Evolutionary conservation across 2,888 invertebrate species (phyloP).

Genomic region (Pseudococcus jackbeardsleyi): DNA sequence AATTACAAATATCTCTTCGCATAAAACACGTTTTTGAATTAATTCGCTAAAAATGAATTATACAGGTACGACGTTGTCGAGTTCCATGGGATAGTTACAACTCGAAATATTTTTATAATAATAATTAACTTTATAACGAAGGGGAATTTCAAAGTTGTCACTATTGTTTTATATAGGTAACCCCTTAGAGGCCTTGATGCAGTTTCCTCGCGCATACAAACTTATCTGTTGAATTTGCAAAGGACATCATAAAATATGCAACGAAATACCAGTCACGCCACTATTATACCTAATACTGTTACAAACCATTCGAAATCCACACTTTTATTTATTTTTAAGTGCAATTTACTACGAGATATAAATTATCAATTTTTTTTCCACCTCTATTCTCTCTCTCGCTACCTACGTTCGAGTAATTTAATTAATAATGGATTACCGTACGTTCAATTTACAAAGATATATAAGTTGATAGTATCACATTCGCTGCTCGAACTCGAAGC

Average conservation of each 20-base stretch:
- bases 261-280: background rate
- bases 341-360: background rate
- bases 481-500: background rate
- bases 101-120: no score
- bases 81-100: background rate
- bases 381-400: background rate
- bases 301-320: background rate
- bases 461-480: background rate
- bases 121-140: background rate
- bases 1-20: background rate
- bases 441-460: background rate
- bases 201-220: background rate
- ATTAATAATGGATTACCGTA: background rate
- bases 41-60: background rate
- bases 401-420: background rate
- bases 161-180: background rate
- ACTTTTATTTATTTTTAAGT: background rate
- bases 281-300: background rate
- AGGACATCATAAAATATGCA: background rate
- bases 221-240: conserved; percentile 14
- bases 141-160: background rate
- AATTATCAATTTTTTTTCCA: background rate
- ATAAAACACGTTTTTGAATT: background rate
- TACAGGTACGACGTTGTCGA: background rate
- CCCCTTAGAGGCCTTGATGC: conserved; percentile 11